These are phyloP conservation scores for Pseudois nayaur DNA, from an alignment of 2,113 vertebrate genomes.

Conservation along the genomic window DNA sequence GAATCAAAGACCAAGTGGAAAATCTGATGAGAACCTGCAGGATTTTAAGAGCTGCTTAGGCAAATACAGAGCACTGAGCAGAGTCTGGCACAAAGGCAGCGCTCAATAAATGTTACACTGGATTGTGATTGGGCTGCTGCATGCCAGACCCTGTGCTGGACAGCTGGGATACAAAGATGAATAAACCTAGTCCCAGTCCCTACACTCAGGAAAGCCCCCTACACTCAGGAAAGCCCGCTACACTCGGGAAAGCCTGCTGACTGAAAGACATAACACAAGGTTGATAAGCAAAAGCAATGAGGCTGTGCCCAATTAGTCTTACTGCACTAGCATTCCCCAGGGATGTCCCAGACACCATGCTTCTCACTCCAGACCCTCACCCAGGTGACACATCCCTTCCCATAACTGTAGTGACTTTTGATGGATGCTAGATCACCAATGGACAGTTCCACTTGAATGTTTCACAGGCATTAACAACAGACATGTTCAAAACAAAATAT, in stretches of 20 bases:
- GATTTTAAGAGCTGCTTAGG: not conserved
- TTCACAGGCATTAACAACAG: not conserved
- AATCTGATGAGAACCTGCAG: not conserved
- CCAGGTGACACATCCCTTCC: not conserved
- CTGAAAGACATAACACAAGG: no score
- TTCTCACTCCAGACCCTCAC: not conserved
- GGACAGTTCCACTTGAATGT: not conserved
- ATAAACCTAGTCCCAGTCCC: not conserved
- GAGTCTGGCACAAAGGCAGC: not conserved
- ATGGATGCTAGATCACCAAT: not conserved
- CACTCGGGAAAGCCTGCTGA: not conserved
- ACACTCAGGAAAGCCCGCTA: not conserved
- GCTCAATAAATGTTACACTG: not conserved
- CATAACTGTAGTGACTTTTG: not conserved
- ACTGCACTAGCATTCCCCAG: not conserved
- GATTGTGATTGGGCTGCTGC: not conserved
- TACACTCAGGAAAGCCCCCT: not conserved
- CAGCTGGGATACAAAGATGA: not conserved
- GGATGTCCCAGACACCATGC: not conserved
- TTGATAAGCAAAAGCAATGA: not conserved
- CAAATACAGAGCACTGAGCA: not conserved
- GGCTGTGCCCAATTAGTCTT: not conserved
- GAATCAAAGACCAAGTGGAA: constrained; percentile 29
- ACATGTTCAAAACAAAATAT: not conserved
- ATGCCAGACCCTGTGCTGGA: not conserved